Evolutionary conservation across 2,888 invertebrate genomes (phyloP), one percentile per base, ranked within the genome.

Genomic region (Mesopsocus fuscifrons): DNA sequence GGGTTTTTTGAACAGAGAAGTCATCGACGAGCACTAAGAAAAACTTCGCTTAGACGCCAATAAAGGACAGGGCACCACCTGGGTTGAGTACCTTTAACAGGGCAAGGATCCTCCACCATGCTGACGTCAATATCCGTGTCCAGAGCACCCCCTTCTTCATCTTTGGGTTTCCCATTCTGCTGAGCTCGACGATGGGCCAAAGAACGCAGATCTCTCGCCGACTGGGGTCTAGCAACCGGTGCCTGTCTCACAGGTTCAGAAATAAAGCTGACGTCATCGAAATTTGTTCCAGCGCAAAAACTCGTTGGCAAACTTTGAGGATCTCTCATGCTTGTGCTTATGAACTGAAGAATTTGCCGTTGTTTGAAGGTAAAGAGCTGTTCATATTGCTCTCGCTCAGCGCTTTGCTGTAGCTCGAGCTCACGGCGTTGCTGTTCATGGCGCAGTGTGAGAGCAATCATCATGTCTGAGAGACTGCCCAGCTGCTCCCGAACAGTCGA

Each of bases 81-180:
- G n/a, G n/a, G n/a, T n/a, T n/a, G n/a, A 26, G 6, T 26, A 26
- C 34, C 34, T 38, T 38, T 38, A 3, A 21, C 15, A 6, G 21
- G 17, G 13, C 17, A 20, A 20, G 38, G 20, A 38, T 38, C 38
- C 18, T 38, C 38, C 21, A n/a, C 18, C 17, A 38, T 18, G 38
- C 38, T 38, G 20, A 38, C 20, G 20, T 38, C 38, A 9, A 38
- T 20, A 38, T 38, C 38, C 17, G 38, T 38, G 20, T 18, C 38
- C 5, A n/a, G 16, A 38, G n/a, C 21, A 26, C 6, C 6, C 26
- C 8, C 8, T 9, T 26, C 26, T 9, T 6, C 26, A 9, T 6
- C 6, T 11, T 6, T 11, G 11, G 26, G 26, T 11, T 11, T 26
- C 11, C 26, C 26, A 11, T 26, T 26, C 26, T 26, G 26, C n/a